These are phyloP conservation scores for Copidosoma aretas DNA, from an alignment of 2,888 invertebrate species.

Conservation along the genomic window DNA sequence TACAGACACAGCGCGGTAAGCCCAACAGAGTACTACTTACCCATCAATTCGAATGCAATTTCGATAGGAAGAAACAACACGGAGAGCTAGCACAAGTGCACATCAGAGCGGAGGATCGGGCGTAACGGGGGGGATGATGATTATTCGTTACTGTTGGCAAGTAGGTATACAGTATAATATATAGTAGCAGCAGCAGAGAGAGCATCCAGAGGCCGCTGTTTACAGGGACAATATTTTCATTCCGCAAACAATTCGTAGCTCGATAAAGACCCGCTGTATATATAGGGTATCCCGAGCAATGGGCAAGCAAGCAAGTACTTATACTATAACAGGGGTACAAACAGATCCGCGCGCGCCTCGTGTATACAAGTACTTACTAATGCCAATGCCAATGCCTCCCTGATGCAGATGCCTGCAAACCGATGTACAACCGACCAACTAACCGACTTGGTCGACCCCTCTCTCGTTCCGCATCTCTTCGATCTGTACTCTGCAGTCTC, in stretches of 20 bases:
- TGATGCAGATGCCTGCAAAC: no score
- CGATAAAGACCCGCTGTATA: conserved; percentile 55
- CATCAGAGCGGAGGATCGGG: neutral
- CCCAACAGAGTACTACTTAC: conserved; percentile 34
- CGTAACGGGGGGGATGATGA: conserved; percentile 31
- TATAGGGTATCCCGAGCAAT: no score
- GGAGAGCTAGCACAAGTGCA: conserved; percentile 1
- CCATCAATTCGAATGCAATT: conserved; percentile 33
- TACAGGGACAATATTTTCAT: conserved; percentile 62
- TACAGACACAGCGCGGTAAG: conserved; percentile 1
- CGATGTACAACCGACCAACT: no score
- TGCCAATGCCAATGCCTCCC: no score
- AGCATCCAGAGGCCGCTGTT: conserved; percentile 53
- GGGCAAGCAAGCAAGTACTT: no score
- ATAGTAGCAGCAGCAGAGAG: neutral
- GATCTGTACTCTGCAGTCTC: no score
- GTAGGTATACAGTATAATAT: no score
- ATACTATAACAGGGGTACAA: no score
- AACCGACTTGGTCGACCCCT: no score
- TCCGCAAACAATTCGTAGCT: conserved; percentile 61
- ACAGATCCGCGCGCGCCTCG: no score
- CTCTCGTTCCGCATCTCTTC: no score
- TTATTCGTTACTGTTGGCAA: conserved; percentile 39
- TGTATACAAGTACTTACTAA: no score
- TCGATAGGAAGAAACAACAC: conserved; percentile 42